phyloP scores from a whole-genome alignment of 1,140 invertebrate species.

The Oryctes rhinoceros region DNA sequence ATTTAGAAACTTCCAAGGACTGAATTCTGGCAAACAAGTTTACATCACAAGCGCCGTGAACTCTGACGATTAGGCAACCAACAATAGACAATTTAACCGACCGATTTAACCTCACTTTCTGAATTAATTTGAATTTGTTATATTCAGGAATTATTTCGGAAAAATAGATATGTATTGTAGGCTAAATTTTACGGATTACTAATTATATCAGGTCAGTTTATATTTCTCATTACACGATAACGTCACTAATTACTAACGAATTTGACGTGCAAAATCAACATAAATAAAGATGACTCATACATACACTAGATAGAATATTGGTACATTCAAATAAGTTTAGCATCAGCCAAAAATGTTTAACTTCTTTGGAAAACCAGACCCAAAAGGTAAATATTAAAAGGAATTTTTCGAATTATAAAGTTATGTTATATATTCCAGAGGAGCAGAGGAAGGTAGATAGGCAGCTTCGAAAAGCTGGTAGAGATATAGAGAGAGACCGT shows the following conservation, averaged over 20 bases:
- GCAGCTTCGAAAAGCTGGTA: slow-evolving; percentile 77
- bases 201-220: background rate
- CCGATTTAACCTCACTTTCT: background rate
- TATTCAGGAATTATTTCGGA: background rate
- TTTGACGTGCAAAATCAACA: slow-evolving; percentile 28
- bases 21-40: too few relatives aligned
- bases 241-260: background rate
- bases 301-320: background rate
- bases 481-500: slow-evolving; percentile 86
- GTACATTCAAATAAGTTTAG: background rate
- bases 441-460: slow-evolving; percentile 84
- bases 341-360: slow-evolving; percentile 53
- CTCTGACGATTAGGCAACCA: background rate
- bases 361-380: slow-evolving; percentile 59
- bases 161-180: background rate
- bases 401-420: slow-evolving; percentile 39
- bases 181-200: background rate
- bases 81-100: background rate
- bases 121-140: background rate
- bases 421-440: slow-evolving; percentile 68
- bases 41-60: background rate
- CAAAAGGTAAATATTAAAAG: slow-evolving; percentile 54
- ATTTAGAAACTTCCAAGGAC: too few relatives aligned
- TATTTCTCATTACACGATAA: background rate
- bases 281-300: slow-evolving; percentile 42